Base-by-base conservation (phyloP, 53 echinoderm and acorn worm genomes). In the Holothuria leucospilota region DNA sequence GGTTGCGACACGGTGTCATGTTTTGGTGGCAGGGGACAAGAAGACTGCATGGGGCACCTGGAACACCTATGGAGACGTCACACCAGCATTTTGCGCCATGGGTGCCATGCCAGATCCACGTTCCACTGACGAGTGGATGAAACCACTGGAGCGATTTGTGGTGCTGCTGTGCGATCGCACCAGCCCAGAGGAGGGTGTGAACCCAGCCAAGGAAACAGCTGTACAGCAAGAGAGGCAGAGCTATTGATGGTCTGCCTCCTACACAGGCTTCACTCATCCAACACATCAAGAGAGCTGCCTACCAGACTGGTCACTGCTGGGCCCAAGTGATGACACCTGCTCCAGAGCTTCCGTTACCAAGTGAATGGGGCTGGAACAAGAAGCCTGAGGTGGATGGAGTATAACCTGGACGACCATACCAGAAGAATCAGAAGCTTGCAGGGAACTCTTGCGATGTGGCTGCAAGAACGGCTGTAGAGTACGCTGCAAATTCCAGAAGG, bases 301-400 rank as follows among this genome's bases (percentile, higher is more conserved):
- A 84, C 75, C 91, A 88, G 59, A 62, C 77, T 30, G 86, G 85
- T 49, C 62, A 91, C 65, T 77, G 73, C 40, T 88, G 84, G 78
- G 68, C 64, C n/a, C 75, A 83, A 65, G 26, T 21, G 8, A 59
- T 82, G 15, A 24, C 52, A 25, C 82, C 64, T 42, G 59, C 60
- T 46, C 82, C 82, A 23, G 58, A n/a, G 27, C 68, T 83, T 21
- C 84, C 84, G 51, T 65, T 39, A 23, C 88, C 84, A 62, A n/a
- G 63, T 28, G 85, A 87, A 59, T 91, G 88, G 91, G 88, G 91
- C 34, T 75, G n/a, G 88, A 77, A 41, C 61, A 77, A 77, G 56
- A 53, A 53, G 25, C 53, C 77, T 1, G 56, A 12, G 25, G 51
- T 77, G 77, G 73, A 72, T 73, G 73, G 73, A 73, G 73, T 9